Conservation (phyloP, 2,113 vertebrate genomes). For the Actenoides hombroni region DNA sequence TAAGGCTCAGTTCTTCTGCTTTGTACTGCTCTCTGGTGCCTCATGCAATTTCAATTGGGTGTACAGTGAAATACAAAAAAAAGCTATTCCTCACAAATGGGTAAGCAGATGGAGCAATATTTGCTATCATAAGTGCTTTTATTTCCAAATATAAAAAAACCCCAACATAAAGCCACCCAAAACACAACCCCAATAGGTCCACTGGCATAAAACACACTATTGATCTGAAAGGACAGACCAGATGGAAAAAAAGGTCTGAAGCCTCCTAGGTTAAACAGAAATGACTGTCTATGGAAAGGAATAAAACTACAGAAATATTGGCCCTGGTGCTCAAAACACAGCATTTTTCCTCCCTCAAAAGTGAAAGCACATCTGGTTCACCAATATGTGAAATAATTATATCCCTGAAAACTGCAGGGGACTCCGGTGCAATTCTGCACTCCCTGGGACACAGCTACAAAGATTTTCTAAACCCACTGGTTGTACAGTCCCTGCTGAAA, state of each 20-base stretch:
- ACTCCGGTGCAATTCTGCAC: background rate
- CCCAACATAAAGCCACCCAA: background rate
- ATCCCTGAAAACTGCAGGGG: background rate
- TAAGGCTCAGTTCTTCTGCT: constrained; percentile 31
- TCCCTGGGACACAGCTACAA: background rate
- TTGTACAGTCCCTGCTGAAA: background rate
- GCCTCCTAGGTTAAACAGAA: constrained; percentile 4
- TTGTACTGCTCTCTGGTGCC: constrained; percentile 42
- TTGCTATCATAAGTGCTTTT: constrained; percentile 40
- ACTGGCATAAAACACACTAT: background rate
- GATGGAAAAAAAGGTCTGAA: constrained; percentile 6
- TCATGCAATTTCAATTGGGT: constrained; percentile 22
- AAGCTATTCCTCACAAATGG: constrained; percentile 35
- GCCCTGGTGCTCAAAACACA: background rate
- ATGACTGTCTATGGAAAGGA: background rate
- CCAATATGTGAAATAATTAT: background rate
- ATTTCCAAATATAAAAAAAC: background rate
- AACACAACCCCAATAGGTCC: background rate
- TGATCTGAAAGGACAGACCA: constrained; percentile 5
- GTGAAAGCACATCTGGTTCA: background rate
- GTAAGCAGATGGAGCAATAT: constrained; percentile 52
- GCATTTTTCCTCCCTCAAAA: background rate
- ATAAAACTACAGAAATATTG: background rate
- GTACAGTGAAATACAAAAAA: constrained; percentile 10
- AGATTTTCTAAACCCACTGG: background rate